Evolutionary conservation across 2,888 invertebrate species (phyloP).

Genomic region (Catocala nupta): DNA sequence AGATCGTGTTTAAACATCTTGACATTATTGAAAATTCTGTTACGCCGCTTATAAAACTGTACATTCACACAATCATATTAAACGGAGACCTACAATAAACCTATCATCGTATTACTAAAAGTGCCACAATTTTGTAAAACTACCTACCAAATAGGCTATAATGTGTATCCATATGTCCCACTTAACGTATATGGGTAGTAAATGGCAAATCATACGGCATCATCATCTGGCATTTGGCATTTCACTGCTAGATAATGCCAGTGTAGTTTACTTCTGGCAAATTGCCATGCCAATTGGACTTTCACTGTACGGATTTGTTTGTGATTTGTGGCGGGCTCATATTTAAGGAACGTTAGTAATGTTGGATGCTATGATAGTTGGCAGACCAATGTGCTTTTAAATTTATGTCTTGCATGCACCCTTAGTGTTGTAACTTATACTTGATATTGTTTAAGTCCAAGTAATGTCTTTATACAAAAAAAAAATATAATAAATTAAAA

Average conservation of each 20-base stretch:
- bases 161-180: constrained; percentile 46
- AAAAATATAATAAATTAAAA: too few species aligned
- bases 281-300: constrained; percentile 62
- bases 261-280: constrained; percentile 53
- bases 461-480: too few species aligned
- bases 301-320: constrained; percentile 52
- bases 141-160: constrained; percentile 29
- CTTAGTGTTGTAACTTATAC: too few species aligned
- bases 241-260: constrained; percentile 46
- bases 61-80: constrained; percentile 25
- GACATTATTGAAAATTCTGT: background rate
- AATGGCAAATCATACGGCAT: constrained; percentile 54
- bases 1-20: constrained; percentile 7
- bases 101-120: constrained; percentile 36
- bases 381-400: background rate
- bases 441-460: too few species aligned
- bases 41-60: background rate
- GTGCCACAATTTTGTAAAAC: constrained; percentile 20
- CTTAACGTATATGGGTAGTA: constrained; percentile 50
- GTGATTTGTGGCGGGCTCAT: constrained; percentile 11
- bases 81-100: constrained; percentile 30
- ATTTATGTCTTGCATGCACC: background rate
- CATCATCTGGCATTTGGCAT: constrained; percentile 59
- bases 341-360: constrained; percentile 12
- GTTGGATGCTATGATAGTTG: constrained; percentile 1